These are phyloP conservation scores for Hemiscyllium ocellatum DNA, from an alignment of 2,113 vertebrate species.

Conservation along the genomic window DNA sequence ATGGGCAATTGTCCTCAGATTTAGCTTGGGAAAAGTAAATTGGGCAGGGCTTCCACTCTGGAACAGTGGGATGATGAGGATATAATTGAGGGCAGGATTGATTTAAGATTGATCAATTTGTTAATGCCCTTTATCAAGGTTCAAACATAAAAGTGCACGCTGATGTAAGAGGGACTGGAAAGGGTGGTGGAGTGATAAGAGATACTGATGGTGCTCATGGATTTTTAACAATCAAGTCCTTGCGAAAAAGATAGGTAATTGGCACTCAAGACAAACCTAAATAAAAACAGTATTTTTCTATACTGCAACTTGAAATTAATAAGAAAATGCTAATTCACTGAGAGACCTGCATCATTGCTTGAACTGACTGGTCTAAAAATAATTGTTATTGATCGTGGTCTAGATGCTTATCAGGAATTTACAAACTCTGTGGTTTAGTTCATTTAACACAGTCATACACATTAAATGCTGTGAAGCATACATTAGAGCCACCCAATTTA, in stretches of 20 bases:
- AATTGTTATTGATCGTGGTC: too few species aligned
- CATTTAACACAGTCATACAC: too few species aligned
- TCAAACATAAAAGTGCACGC: neutral
- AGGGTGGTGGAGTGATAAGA: neutral
- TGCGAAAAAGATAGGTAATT: neutral
- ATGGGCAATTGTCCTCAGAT: neutral
- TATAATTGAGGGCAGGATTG: neutral
- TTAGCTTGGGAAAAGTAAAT: neutral
- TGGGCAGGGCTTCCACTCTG: neutral
- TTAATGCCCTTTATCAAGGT: neutral
- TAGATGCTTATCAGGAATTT: too few species aligned
- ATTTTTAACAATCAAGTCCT: neutral
- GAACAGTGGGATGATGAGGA: neutral
- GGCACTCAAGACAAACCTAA: neutral
- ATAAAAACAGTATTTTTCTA: neutral
- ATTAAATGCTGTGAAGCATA: too few species aligned
- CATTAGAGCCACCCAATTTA: too few species aligned
- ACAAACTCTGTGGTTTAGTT: too few species aligned
- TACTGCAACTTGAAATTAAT: neutral
- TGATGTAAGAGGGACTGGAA: neutral
- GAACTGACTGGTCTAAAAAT: neutral
- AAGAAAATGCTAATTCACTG: neutral
- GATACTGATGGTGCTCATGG: neutral
- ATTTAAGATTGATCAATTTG: neutral
- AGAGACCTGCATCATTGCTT: neutral